Conservation (phyloP, 2,888 invertebrate species). For the Drosophila phalerata region DNA sequence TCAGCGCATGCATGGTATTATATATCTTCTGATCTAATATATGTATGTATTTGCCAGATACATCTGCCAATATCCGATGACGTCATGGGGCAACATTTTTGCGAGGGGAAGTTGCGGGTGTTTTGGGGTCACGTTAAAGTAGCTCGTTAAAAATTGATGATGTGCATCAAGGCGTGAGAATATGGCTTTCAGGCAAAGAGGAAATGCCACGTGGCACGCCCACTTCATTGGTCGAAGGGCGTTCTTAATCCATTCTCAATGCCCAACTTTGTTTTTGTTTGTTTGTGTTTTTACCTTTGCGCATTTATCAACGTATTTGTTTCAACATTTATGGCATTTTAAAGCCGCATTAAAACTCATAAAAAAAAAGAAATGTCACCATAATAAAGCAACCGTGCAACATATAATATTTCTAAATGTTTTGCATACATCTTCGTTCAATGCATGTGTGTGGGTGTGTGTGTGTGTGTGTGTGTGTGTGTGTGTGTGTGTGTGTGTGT, state of each 20-base stretch:
- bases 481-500: constrained; percentile 16
- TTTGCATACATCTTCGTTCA: constrained; percentile 43
- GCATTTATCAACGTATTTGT: constrained; percentile 61
- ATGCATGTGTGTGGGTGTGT: constrained; percentile 11
- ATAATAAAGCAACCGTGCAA: constrained; percentile 57
- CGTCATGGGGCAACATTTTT: constrained; percentile 43
- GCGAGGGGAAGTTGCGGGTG: background rate
- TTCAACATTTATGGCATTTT: constrained; percentile 73
- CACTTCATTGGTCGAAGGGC: constrained; percentile 14
- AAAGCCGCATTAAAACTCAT: constrained; percentile 67
- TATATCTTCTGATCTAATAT: constrained; percentile 29
- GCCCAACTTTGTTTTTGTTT: constrained; percentile 20
- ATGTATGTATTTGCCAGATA: constrained; percentile 24
- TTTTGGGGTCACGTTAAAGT: constrained; percentile 64
- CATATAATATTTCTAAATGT: constrained; percentile 52
- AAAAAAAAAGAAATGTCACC: constrained; percentile 48
- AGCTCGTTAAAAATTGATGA: constrained; percentile 77
- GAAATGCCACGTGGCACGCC: constrained; percentile 36
- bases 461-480: constrained; percentile 5
- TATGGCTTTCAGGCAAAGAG: constrained; percentile 39
- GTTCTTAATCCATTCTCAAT: constrained; percentile 40
- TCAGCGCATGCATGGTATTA: constrained; percentile 33
- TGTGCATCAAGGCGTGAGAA: constrained; percentile 70
- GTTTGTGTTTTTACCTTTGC: constrained; percentile 15
- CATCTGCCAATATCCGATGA: constrained; percentile 34